These are phyloP conservation scores for Temnothorax rugatulus DNA, from an alignment of 2,888 invertebrate genomes.

Conservation along the genomic window DNA sequence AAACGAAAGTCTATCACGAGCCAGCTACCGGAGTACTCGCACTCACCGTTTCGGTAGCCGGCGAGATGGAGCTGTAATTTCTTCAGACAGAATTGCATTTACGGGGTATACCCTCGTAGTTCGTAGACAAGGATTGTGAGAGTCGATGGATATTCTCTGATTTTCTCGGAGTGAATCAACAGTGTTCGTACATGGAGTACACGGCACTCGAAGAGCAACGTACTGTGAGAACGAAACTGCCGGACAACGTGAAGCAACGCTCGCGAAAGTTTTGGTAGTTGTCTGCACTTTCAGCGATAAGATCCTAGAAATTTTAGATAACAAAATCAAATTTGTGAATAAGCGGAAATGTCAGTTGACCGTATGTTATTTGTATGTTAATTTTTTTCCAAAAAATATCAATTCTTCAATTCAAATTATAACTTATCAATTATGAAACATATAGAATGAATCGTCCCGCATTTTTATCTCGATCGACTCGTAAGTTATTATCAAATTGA, in stretches of 20 bases:
- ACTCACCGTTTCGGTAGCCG: slow-evolving; percentile 22
- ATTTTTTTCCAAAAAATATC: not conserved
- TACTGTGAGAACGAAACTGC: slow-evolving; percentile 42
- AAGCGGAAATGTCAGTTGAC: not conserved
- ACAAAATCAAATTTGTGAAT: not conserved
- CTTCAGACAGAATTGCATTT: slow-evolving; percentile 57
- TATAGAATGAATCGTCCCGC: not conserved
- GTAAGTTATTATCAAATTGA: not conserved
- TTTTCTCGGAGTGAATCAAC: slow-evolving; percentile 42
- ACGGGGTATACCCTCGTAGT: not conserved
- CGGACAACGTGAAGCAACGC: slow-evolving; percentile 22
- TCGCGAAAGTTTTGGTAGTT: not conserved
- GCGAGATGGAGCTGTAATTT: slow-evolving; percentile 57
- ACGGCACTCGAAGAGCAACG: slow-evolving; percentile 41
- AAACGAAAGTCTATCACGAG: slow-evolving; percentile 50
- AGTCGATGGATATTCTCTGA: slow-evolving; percentile 46
- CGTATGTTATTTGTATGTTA: not conserved
- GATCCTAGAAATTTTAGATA: not conserved
- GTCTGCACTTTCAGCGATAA: slow-evolving; percentile 23
- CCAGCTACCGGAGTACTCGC: slow-evolving; percentile 25
- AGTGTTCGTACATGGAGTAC: not conserved
- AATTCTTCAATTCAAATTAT: not conserved
- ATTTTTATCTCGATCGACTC: not conserved
- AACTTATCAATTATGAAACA: not conserved
- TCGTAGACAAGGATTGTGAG: slow-evolving; percentile 44